Percentiles rank a stretch among this genome's conserved stretches.
Conservation (phyloP, 2,797 vertebrate genomes). For the Hoplostethus atlanticus region DNA sequence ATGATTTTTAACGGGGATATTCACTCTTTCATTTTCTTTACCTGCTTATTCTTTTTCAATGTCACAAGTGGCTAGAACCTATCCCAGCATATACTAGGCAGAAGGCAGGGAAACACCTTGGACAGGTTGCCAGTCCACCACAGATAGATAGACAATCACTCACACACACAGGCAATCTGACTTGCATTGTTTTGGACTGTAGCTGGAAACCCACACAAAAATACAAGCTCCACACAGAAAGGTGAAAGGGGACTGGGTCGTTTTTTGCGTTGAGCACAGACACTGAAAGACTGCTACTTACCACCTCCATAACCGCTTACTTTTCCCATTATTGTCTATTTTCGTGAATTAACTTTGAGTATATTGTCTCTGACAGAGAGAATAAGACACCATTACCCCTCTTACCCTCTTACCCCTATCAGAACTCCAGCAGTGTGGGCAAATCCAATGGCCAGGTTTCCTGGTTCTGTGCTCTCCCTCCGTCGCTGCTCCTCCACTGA, state of each 20-base stretch:
- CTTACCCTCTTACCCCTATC: conserved; percentile 79
- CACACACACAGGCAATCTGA: background rate
- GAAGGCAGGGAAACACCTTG: too few species aligned
- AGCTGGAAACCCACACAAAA: background rate
- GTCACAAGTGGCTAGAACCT: too few species aligned
- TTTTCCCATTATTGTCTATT: too few species aligned
- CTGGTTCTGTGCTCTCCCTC: conserved; percentile 79
- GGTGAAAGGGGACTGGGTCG: too few species aligned
- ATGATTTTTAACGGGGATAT: background rate
- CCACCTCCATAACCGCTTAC: too few species aligned
- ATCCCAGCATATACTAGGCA: too few species aligned
- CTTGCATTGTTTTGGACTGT: background rate
- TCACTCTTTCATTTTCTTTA: too few species aligned
- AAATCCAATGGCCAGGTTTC: conserved; percentile 87
- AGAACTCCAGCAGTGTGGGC: conserved; percentile 84
- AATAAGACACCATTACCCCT: background rate
- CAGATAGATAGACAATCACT: background rate
- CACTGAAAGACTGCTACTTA: too few species aligned
- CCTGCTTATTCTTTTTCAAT: background rate
- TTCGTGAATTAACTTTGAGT: too few species aligned
- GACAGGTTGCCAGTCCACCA: too few species aligned
- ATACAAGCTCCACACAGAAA: too few species aligned
- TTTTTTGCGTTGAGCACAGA: too few species aligned
- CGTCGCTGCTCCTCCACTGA: conserved; percentile 77
- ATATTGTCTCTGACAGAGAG: background rate